These are phyloP conservation scores for Microchrysa polita DNA, from an alignment of 2,888 invertebrate genomes.

Conservation along the genomic window DNA sequence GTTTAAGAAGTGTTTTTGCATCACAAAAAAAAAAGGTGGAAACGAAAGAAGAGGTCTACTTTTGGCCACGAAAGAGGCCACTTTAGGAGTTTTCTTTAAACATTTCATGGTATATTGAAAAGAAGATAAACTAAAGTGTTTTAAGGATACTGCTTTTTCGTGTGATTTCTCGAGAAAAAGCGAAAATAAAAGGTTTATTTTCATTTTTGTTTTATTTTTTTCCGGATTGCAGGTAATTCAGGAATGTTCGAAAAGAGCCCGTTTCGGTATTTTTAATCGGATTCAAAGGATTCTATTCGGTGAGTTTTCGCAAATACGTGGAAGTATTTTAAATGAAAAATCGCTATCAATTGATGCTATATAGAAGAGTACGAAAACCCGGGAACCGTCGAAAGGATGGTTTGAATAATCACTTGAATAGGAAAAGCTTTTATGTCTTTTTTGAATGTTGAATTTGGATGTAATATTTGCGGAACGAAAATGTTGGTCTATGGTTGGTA, in stretches of 20 bases:
- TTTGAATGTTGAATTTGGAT: not conserved
- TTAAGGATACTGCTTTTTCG: not conserved
- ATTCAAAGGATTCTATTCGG: no score
- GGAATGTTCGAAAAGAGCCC: not conserved
- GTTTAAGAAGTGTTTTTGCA: not conserved
- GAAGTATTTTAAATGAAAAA: slow-evolving; percentile 10
- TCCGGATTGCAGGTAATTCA: not conserved
- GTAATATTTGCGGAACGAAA: not conserved
- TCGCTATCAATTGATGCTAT: slow-evolving; percentile 11
- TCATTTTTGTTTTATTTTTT: not conserved
- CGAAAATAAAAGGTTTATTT: not conserved
- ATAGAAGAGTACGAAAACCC: not conserved
- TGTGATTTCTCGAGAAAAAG: not conserved
- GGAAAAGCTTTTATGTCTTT: not conserved
- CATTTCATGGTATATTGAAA: not conserved
- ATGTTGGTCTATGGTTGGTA: not conserved
- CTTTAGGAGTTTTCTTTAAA: not conserved
- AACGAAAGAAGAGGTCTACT: not conserved
- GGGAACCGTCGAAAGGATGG: not conserved
- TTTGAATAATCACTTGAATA: not conserved
- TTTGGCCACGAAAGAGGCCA: not conserved
- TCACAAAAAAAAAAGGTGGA: not conserved
- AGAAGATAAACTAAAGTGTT: slow-evolving; percentile 3
- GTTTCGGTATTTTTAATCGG: no score
- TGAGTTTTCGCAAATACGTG: no score